Base-by-base conservation (phyloP, 2,797 vertebrate genomes). In the Vespertilio murinus region DNA sequence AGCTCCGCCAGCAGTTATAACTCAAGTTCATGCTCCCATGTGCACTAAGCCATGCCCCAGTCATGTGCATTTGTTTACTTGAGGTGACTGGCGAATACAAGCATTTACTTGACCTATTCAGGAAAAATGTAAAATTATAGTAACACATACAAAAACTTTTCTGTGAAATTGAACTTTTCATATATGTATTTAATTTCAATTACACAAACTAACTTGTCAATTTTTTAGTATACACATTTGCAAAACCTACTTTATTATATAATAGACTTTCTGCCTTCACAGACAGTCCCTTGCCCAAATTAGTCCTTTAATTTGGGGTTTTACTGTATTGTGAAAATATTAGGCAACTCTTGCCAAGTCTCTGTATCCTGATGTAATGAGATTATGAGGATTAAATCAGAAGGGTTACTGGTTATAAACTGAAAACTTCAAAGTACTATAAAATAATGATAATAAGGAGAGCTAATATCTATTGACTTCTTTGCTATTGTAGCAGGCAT, bases 351-450 rank as follows among this genome's bases (percentile, higher is more conserved):
- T 86, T 73, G 23, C 40, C 28, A 93, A 67, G 17, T 35, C 35
- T 84, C 28, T 7, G 11, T 80, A 22, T 59, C 67, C 25, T 80
- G 42, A 59, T 45, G 54, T n/a, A 90, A 87, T 77, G 52, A 30
- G 28, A 54, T 75, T 79, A 52, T 61, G 78, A 88, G 8, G 12
- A 65, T 81, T 87, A 69, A 52, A 88, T 79, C 35, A 88, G 28
- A 73, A 79, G 38, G 90, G 8, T 74, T 35, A 70, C 18, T 64
- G 56, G 3, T 84, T 74, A 38, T 18, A 82, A 16, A 6, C 5
- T 23, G 77, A 93, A 94, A 86, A 86, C 33, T 86, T 61, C 6
- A 69, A 95, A 93, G n/a, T 56, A 25, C 49, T 52, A 28, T 22
- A 30, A 67, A 54, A 54, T 49, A 74, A 73, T 47, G n/a, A 78